Conservation (phyloP, 2,888 invertebrate genomes). For the Cylindroiulus punctatus region DNA sequence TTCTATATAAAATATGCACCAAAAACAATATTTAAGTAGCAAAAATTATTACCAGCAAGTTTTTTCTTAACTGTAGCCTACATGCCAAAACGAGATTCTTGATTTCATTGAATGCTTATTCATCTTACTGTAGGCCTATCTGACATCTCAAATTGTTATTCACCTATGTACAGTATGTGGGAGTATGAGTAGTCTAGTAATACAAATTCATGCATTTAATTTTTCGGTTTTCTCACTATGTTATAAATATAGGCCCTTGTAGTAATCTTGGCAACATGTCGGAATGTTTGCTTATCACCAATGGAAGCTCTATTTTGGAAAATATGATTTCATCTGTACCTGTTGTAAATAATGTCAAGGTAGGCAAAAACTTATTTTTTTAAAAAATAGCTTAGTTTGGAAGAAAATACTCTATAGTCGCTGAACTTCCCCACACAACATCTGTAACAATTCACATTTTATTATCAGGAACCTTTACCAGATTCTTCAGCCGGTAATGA, state of each 20-base stretch:
- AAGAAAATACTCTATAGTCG: background rate
- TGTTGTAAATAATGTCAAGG: conserved; percentile 13
- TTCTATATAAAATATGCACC: too few species aligned
- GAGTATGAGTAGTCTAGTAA: background rate
- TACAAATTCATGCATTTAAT: conserved; percentile 21
- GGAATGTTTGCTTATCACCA: conserved; percentile 2
- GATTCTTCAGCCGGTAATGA: conserved; percentile 28
- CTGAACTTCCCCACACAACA: background rate
- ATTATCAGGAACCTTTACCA: background rate
- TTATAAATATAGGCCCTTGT: conserved; percentile 10
- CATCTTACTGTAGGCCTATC: too few species aligned
- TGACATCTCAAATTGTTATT: background rate
- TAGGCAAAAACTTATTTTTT: background rate
- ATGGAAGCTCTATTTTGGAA: background rate
- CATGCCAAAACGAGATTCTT: too few species aligned
- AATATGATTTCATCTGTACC: background rate
- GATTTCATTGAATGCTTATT: too few species aligned
- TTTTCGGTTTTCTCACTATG: conserved; percentile 5
- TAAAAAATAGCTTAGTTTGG: background rate
- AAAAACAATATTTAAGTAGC: too few species aligned
- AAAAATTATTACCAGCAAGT: too few species aligned
- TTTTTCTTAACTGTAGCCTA: too few species aligned
- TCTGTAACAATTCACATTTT: conserved; percentile 1
- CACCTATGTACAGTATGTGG: background rate
- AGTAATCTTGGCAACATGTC: conserved; percentile 9